A percentile compares a stretch with the other conserved stretches of the same genome.
Conservation (phyloP, 2,113 vertebrate species). For the Aegypius monachus region DNA sequence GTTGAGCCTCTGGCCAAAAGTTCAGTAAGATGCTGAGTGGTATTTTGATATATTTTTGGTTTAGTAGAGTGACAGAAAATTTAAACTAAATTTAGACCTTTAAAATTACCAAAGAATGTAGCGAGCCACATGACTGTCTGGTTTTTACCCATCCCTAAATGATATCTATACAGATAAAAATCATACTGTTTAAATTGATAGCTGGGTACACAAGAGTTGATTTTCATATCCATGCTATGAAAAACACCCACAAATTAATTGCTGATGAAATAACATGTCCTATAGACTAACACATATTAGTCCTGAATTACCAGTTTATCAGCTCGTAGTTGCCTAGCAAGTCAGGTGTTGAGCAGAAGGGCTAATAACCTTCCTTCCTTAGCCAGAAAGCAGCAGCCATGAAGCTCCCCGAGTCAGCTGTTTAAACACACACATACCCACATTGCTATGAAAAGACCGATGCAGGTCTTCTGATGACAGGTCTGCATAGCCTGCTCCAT, state of each 20-base stretch:
- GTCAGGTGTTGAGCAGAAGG: not conserved
- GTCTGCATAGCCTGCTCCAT: not conserved
- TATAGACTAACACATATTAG: not conserved
- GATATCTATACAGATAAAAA: not conserved
- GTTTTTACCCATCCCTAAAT: not conserved
- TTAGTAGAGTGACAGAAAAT: not conserved
- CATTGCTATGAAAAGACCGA: not conserved
- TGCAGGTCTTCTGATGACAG: not conserved
- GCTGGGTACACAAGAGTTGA: not conserved
- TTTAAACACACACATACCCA: not conserved
- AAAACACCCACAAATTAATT: not conserved
- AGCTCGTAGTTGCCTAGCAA: not conserved
- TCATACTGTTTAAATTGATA: not conserved
- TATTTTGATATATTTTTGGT: not conserved
- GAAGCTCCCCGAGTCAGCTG: not conserved
- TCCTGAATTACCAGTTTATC: not conserved
- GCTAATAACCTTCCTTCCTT: not conserved
- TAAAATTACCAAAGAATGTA: not conserved
- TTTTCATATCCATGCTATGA: not conserved
- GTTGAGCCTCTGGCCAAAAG: not conserved
- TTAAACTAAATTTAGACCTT: not conserved
- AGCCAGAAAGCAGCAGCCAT: not conserved
- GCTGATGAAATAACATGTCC: not conserved
- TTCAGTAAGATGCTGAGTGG: not conserved
- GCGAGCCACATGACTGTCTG: not conserved